These are phyloP conservation scores for Carassius gibelio DNA, from an alignment of 2,113 vertebrate species.

Conservation along the genomic window DNA sequence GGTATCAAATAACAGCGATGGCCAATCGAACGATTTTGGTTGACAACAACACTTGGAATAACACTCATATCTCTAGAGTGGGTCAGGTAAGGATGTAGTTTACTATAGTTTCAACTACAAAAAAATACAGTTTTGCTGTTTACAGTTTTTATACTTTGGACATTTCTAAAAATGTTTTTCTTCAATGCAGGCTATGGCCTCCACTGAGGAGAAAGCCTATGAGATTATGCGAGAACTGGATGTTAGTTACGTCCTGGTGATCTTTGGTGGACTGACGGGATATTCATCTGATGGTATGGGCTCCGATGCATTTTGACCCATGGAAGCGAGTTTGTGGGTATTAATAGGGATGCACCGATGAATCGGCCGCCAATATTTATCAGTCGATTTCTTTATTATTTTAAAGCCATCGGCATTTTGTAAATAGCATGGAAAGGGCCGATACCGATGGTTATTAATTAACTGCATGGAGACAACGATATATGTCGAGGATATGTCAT, in stretches of 20 bases:
- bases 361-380: too few species aligned
- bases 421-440: too few species aligned
- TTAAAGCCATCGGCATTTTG: too few species aligned
- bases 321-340: background rate
- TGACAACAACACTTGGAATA: constrained; percentile 99
- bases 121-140: background rate
- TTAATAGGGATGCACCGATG: background rate
- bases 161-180: background rate
- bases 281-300: constrained; percentile 93
- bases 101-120: background rate
- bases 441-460: too few species aligned
- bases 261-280: constrained; percentile 95
- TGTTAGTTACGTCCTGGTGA: constrained; percentile 96
- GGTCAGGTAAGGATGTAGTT: constrained; percentile 84
- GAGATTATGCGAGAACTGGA: constrained; percentile 99
- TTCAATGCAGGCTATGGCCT: constrained; percentile 89
- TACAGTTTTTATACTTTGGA: background rate
- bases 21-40: constrained; percentile 97
- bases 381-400: too few species aligned
- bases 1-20: constrained; percentile 98
- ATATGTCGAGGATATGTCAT: too few species aligned
- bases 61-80: constrained; percentile 96
- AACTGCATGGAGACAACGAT: too few species aligned
- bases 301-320: background rate
- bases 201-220: constrained; percentile 94